Conservation (phyloP, 1,140 invertebrate genomes). For the Heliconius congener region DNA sequence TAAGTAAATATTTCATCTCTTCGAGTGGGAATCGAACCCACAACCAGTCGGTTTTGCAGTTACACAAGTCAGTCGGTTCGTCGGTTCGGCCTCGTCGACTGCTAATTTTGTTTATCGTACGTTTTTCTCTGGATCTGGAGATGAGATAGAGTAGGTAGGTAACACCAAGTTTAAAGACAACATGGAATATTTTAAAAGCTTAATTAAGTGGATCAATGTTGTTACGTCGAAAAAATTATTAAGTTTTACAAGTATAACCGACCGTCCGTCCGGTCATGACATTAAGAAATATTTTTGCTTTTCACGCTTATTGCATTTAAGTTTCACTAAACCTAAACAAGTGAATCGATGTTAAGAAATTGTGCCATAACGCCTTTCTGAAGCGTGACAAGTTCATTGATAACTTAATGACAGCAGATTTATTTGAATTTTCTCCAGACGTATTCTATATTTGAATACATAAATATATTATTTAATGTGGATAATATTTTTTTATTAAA, state of each 20-base stretch:
- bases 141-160: background rate
- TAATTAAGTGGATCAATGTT: background rate
- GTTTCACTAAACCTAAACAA: conserved; percentile 33
- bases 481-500: too few relatives aligned
- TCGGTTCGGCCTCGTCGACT: too few relatives aligned
- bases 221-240: background rate
- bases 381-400: conserved; percentile 71
- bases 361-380: conserved; percentile 53
- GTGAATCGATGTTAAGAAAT: conserved; percentile 45
- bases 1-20: too few relatives aligned
- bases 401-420: conserved; percentile 36
- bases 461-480: too few relatives aligned
- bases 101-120: background rate
- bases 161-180: background rate
- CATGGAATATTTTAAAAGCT: background rate
- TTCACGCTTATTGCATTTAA: conserved; percentile 8
- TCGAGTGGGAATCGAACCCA: too few relatives aligned
- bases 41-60: too few relatives aligned
- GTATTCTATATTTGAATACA: background rate
- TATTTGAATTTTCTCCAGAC: background rate
- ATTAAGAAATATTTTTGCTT: conserved; percentile 12
- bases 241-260: background rate
- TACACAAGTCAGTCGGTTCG: too few relatives aligned
- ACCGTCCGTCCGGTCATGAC: background rate
- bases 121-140: background rate